Evolutionary conservation across 2,888 invertebrate species (phyloP), one percentile per base, ranked within the genome.

Genomic region (Trichopria drosophilae): DNA sequence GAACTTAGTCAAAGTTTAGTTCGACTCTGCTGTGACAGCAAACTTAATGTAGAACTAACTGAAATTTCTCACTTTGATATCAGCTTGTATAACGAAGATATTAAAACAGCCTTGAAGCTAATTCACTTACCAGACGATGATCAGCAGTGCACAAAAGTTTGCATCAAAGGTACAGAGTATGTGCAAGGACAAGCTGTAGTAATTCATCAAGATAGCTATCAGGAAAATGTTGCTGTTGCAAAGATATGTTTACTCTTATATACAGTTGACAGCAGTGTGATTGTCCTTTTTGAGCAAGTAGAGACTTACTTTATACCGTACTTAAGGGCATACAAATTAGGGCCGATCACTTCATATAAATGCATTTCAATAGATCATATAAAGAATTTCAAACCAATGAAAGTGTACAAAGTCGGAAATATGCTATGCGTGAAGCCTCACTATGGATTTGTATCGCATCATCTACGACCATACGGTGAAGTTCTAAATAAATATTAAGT

Each of bases 341-440:
- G 37, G n/a, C 31, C 39, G 15, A 31, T 12, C 18, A 42, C 13
- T n/a, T 12, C 40, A 13, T 57, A 57, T 4, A 47, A 45, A 32
- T 60, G 57, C 16, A 12, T 15, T 15, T n/a, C 28, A 13, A 34
- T 57, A 20, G 20, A 51, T 15, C 6, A 35, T 16, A 12, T 58
- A 18, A 28, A 42, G 9, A 31, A 52, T 28, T 48, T 32, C 6
- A 55, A 58, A 44, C 36, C 56, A 15, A 40, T 61, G 31, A 34
- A 51, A 18, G 28, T 53, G 5, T 57, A 61, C 31, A 50, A 49
- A n/a, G 19, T 40, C n/a, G 32, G 43, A 4, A 44, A 51, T 23
- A 35, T 36, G 28, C 22, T 53, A 6, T 57, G 41, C 28, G 40
- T 59, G 2, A 60, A 57, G 41, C 53, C 54, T 4, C 19, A 24